Evolutionary conservation across 1,140 invertebrate genomes (phyloP).

Genomic region (Brachionus calyciflorus): DNA sequence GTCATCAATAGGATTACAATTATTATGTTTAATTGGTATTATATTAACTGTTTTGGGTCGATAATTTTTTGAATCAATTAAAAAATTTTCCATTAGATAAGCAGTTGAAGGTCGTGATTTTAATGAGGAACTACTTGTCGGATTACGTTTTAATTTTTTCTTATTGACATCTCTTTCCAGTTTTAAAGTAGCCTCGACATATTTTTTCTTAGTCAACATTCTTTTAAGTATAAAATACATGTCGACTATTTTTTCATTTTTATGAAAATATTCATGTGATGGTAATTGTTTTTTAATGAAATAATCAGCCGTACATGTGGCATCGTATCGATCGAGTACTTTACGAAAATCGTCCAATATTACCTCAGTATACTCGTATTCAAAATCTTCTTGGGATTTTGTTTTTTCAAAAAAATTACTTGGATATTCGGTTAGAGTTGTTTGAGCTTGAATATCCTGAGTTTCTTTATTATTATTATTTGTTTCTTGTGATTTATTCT

Average conservation of each 20-base stretch:
- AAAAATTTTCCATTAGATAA: background rate
- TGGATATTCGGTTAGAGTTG: background rate
- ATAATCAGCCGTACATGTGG: background rate
- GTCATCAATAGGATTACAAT: background rate
- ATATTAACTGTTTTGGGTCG: constrained; percentile 30
- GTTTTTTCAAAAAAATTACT: background rate
- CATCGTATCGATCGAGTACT: constrained; percentile 21
- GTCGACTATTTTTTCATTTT: background rate
- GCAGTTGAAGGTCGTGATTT: constrained; percentile 16
- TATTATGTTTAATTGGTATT: background rate
- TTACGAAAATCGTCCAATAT: constrained; percentile 29
- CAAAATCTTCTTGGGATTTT: background rate
- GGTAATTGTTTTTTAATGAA: constrained; percentile 13
- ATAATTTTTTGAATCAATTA: background rate
- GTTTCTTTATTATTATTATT: background rate
- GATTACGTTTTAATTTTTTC: constrained; percentile 17
- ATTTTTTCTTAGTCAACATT: constrained; percentile 37
- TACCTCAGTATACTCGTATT: constrained; percentile 34
- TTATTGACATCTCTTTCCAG: background rate
- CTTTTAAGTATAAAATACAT: constrained; percentile 8
- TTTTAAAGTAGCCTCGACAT: constrained; percentile 24
- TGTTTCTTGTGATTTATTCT: background rate
- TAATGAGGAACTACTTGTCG: background rate
- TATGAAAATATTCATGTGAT: background rate
- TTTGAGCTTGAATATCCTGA: too few species aligned